A percentile compares a stretch with the other conserved stretches of the same genome.
These are phyloP conservation scores for Hesperia comma DNA, from an alignment of 2,888 invertebrate species.

Conservation along the genomic window DNA sequence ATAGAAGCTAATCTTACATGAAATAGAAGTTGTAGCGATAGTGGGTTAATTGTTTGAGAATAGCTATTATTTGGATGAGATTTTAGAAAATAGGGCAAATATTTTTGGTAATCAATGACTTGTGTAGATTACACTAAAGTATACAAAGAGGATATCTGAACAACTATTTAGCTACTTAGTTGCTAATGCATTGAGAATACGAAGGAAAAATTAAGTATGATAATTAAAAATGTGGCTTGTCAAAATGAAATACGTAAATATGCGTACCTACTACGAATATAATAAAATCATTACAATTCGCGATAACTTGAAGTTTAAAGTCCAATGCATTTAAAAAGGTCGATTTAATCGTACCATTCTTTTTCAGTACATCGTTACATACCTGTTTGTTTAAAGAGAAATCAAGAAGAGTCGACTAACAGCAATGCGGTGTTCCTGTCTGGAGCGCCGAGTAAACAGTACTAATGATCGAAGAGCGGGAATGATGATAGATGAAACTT, in stretches of 20 bases:
- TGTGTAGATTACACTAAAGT: too few species aligned
- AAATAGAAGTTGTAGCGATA: slow-evolving; percentile 15
- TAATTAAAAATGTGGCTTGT: too few species aligned
- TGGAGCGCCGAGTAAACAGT: slow-evolving; percentile 67
- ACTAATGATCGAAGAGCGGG: slow-evolving; percentile 77
- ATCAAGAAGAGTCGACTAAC: slow-evolving; percentile 56
- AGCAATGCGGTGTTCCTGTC: slow-evolving; percentile 80
- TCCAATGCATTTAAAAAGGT: neutral
- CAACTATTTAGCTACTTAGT: too few species aligned
- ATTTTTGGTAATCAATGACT: too few species aligned
- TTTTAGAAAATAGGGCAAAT: too few species aligned
- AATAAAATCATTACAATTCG: too few species aligned
- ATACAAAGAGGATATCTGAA: too few species aligned
- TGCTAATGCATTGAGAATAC: too few species aligned
- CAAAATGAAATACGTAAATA: too few species aligned
- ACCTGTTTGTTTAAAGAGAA: slow-evolving; percentile 27
- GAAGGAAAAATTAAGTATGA: too few species aligned
- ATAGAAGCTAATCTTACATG: slow-evolving; percentile 18
- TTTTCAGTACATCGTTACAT: neutral
- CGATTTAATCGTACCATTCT: neutral
- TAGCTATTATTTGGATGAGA: neutral
- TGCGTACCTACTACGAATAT: too few species aligned
- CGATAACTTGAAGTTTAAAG: too few species aligned
- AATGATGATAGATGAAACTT: slow-evolving; percentile 81
- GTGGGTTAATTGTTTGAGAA: slow-evolving; percentile 1